These are phyloP conservation scores for Eledona agricola DNA, from an alignment of 2,888 invertebrate species.

Conservation along the genomic window DNA sequence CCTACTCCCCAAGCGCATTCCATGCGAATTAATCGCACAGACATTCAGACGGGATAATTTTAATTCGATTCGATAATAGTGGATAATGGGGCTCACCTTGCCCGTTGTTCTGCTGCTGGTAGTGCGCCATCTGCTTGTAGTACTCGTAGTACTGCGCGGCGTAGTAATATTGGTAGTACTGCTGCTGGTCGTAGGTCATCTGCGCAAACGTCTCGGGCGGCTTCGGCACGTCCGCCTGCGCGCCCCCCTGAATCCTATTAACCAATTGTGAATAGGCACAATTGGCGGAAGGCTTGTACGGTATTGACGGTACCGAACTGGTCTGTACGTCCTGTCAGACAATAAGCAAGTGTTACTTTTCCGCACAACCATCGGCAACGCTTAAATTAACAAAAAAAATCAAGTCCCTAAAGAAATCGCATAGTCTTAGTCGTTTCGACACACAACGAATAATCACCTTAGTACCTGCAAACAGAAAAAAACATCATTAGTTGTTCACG, in stretches of 20 bases:
- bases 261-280: constrained; percentile 90
- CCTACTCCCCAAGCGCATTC: too few relatives aligned
- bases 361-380: constrained; percentile 6
- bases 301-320: constrained; percentile 64
- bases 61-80: too few relatives aligned
- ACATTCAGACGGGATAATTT: too few relatives aligned
- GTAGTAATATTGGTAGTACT: constrained; percentile 61
- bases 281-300: constrained; percentile 84
- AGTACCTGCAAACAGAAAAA: constrained; percentile 58
- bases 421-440: constrained; percentile 23
- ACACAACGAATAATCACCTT: constrained; percentile 38
- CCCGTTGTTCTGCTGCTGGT: constrained; percentile 45
- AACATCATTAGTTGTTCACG: constrained; percentile 52
- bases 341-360: constrained; percentile 29
- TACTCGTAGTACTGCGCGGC: constrained; percentile 60
- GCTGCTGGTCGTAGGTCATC: constrained; percentile 57
- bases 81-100: too few relatives aligned
- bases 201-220: constrained; percentile 53
- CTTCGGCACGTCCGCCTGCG: constrained; percentile 38
- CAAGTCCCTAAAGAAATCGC: constrained; percentile 20
- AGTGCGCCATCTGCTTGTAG: constrained; percentile 58
- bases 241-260: constrained; percentile 79
- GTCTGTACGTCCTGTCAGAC: constrained; percentile 36
- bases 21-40: too few relatives aligned
- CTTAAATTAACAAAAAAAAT: constrained; percentile 29